Conservation (phyloP, 2,113 vertebrate species). For the Todiramphus saurophagus region DNA sequence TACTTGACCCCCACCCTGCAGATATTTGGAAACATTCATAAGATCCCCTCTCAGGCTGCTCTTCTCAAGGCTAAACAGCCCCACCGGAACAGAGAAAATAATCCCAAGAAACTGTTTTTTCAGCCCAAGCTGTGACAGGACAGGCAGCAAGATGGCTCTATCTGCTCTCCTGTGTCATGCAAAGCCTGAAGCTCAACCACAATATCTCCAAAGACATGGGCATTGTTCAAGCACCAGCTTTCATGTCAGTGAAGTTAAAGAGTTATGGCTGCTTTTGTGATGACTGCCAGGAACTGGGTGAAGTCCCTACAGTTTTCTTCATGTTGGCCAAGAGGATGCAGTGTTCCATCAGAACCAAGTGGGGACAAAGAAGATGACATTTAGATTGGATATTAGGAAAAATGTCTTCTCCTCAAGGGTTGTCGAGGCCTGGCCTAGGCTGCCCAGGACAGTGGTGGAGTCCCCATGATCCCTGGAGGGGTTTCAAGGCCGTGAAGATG, state of each 20-base stretch:
- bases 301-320: background rate
- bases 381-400: background rate
- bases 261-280: background rate
- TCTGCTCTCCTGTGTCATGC: accelerated
- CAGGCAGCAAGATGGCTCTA: accelerated
- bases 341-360: background rate
- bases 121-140: background rate
- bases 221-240: background rate
- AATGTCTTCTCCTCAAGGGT: background rate
- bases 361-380: background rate
- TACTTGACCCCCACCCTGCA: no score
- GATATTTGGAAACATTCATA: no score
- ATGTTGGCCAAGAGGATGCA: accelerated
- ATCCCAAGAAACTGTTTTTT: background rate
- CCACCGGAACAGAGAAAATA: background rate
- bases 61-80: no score
- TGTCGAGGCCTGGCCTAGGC: background rate
- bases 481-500: background rate
- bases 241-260: background rate
- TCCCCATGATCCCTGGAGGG: background rate
- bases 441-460: no score
- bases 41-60: no score
- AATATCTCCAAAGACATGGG: background rate
- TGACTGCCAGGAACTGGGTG: background rate
- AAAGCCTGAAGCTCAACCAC: background rate